Percentiles rank a stretch among this genome's conserved stretches.
Conservation (phyloP, 2,113 vertebrate species). For the Melanerpes aurifrons region DNA sequence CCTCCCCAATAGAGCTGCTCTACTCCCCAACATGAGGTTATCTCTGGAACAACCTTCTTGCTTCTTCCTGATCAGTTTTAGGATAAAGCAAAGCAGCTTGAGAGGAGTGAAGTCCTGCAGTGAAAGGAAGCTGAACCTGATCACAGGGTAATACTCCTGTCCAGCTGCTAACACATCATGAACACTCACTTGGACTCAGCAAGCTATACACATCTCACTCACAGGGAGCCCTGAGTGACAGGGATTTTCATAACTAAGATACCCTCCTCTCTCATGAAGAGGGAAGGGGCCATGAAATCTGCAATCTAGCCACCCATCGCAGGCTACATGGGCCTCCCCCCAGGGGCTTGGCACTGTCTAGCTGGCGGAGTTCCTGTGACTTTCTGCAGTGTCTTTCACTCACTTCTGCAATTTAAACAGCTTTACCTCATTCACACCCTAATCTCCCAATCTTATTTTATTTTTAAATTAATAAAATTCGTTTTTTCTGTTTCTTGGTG, state of each 20-base stretch:
- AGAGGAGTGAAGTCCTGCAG: neutral
- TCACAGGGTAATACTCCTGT: neutral
- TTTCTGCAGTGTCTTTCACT: neutral
- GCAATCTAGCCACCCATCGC: neutral
- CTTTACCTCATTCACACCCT: neutral
- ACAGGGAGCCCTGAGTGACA: neutral
- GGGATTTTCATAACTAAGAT: neutral
- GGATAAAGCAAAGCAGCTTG: neutral
- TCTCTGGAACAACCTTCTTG: neutral
- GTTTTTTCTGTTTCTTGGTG: neutral
- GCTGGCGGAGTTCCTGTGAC: neutral
- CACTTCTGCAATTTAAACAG: neutral
- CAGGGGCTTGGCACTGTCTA: neutral
- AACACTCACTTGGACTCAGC: neutral
- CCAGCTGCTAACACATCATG: rapidly evolving
- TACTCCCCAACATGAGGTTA: neutral
- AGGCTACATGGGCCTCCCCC: neutral
- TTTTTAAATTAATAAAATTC: neutral
- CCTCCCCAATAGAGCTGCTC: neutral
- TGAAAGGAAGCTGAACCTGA: neutral
- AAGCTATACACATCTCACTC: neutral
- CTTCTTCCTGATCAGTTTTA: neutral
- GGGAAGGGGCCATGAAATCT: neutral
- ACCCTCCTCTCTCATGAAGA: no score
- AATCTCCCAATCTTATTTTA: neutral